A percentile compares a stretch with the other conserved stretches of the same genome.
Evolutionary conservation across 2,797 vertebrate species (phyloP).

Genomic region (Spinus pinus): DNA sequence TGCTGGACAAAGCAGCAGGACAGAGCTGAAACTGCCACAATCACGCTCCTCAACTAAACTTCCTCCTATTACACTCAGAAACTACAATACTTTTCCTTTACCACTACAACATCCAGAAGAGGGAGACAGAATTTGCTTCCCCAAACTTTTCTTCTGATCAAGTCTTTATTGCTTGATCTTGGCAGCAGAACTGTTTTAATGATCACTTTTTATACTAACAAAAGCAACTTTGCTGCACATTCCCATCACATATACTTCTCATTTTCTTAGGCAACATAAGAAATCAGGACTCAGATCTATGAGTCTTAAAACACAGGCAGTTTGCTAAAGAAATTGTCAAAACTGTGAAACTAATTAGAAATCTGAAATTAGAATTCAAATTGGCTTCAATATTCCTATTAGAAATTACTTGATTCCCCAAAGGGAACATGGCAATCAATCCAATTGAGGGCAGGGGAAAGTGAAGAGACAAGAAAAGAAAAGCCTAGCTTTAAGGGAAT

Average conservation of each 20-base stretch:
- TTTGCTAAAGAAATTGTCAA: neutral
- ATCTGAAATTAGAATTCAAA: neutral
- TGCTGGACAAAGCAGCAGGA: neutral
- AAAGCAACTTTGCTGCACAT: neutral
- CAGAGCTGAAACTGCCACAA: neutral
- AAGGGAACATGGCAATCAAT: neutral
- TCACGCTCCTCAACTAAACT: neutral
- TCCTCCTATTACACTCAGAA: neutral
- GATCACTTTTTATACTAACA: neutral
- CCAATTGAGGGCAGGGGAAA: neutral
- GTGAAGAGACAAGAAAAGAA: neutral
- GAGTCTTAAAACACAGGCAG: neutral
- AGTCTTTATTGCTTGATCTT: neutral
- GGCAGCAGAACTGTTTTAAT: neutral
- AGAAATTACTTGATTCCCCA: neutral
- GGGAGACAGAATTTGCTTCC: neutral
- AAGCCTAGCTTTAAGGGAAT: neutral
- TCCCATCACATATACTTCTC: neutral
- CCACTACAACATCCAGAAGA: neutral
- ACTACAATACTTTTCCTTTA: neutral
- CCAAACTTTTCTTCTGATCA: neutral
- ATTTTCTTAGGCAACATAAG: neutral
- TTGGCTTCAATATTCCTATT: neutral
- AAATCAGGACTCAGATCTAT: neutral
- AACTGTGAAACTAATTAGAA: neutral